Base-by-base conservation (phyloP, 2,888 invertebrate species). In the Acanthosepion esculentum region DNA sequence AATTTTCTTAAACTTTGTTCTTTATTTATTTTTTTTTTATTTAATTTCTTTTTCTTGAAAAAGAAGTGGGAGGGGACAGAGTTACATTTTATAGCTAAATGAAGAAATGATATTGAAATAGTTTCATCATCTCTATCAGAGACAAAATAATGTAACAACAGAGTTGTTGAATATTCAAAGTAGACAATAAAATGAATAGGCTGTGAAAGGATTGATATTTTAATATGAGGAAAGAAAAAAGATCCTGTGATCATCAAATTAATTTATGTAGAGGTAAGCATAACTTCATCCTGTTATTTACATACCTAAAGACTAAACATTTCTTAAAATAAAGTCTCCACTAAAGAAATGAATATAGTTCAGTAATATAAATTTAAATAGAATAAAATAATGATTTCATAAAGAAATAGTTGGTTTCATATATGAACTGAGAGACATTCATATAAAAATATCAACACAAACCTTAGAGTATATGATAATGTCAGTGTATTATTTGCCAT, bases 171-270 rank as follows among this genome's bases (percentile, higher is more conserved):
- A 59, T 59, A 59, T 59, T 23, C 59, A 59, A 59, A 23, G 59
- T 23, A 59, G 59, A 20, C 5, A 59, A 59, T 59, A 59, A 59
- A 23, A 59, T 59, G 59, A 59, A 59, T 59, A 12, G 78, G 33
- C 78, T 78, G n/a, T n/a, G 78, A 78, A 78, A 78, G 18, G n/a
- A 78, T n/a, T 78, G 78, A 78, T 78, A n/a, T n/a, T 78, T 78
- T n/a, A 4, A 78, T 78, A 78, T 6, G 78, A 78, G 78, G 78
- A 78, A n/a, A 33, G 78, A n/a, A 78, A 78, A 78, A n/a, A n/a
- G 78, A 78, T 78, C 78, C 78, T 78, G 78, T 78, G 78, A 78
- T 78, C 78, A 78, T 78, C 12, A 78, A 78, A 78, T 78, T n/a
- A 0, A n/a, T 78, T n/a, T n/a, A n/a, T n/a, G n/a, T 78, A n/a